Percentiles rank a stretch among this genome's conserved stretches.
phyloP scores from a whole-genome alignment of 2,113 vertebrate genomes.

The Hippocampus abdominalis region DNA sequence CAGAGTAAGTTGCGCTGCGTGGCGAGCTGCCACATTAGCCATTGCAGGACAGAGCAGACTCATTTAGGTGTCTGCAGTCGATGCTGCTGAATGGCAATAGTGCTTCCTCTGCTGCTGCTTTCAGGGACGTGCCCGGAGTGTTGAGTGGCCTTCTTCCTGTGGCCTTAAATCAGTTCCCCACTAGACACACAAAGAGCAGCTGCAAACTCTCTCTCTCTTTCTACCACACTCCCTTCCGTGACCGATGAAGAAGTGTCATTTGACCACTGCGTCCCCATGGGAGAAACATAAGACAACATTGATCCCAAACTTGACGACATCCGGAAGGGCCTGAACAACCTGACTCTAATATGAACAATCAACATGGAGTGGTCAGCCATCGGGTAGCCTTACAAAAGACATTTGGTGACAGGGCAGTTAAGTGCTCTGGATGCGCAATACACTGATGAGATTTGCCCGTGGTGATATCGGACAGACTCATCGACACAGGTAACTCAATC shows the following conservation, averaged over 20 bases:
- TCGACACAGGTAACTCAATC: constrained; percentile 8
- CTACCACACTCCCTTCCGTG: constrained; percentile 23
- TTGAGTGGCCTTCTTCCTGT: constrained; percentile 67
- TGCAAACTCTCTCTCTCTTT: constrained; percentile 49
- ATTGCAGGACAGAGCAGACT: constrained; percentile 70
- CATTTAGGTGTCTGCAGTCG: constrained; percentile 70
- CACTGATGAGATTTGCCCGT: constrained; percentile 23
- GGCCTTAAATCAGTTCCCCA: constrained; percentile 72
- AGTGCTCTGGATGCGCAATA: constrained; percentile 15
- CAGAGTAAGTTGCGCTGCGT: constrained; percentile 28
- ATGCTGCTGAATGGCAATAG: constrained; percentile 68
- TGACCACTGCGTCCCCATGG: constrained; percentile 34
- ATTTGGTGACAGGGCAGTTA: constrained; percentile 17
- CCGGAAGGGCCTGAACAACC: not conserved
- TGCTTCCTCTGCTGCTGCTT: constrained; percentile 72
- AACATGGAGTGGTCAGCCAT: not conserved
- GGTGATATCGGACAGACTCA: constrained; percentile 26
- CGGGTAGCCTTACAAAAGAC: constrained; percentile 14
- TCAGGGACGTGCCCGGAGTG: constrained; percentile 70
- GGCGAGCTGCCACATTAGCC: constrained; percentile 57
- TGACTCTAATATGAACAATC: constrained; percentile 13
- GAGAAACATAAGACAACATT: constrained; percentile 38
- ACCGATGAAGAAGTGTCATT: constrained; percentile 49
- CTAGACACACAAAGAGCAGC: constrained; percentile 64
- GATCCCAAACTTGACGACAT: constrained; percentile 35